Base-by-base conservation (phyloP, 1,140 invertebrate genomes). In the Achatina immaculata region DNA sequence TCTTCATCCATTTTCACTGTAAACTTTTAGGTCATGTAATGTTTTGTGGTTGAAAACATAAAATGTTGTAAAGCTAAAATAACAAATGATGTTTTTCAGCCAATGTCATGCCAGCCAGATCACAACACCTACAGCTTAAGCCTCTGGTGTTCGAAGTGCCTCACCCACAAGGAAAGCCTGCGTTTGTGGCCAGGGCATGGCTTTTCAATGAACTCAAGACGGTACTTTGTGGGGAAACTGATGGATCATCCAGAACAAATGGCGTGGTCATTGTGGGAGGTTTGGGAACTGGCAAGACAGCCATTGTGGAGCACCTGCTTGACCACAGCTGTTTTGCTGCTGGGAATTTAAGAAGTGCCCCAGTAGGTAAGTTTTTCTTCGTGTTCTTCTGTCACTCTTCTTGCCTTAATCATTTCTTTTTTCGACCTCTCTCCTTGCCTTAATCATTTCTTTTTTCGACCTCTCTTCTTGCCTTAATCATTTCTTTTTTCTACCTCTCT, bases 121-220 rank as follows among this genome's bases (percentile, higher is more conserved):
- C 92, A 0, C 90, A 91, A 16, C 95, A 96, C 88, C 91, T 97
- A 51, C 95, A 95, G 3, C 89, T 98, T 73, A 96, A 96, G 88
- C 96, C 96, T 0, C 91, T 98, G 31, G 96, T 96, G 90, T 98
- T 98, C 90, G 96, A 98, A 92, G 96, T 98, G 11, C 96, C 97
- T 14, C 94, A 95, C 84, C 95, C 97, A 85, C 89, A 90, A 62
- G 90, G 90, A 19, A 94, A 94, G 0, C 91, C 89, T 16, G 55
- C 89, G n/a, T 98, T 97, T 90, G 92, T 96, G 24, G 96, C 96
- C 16, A 92, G 97, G 78, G 95, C 96, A 55, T 98, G 96, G 96
- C 91, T 98, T 7, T 94, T 97, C 80, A 89, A 87, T 85, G 95
- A 98, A 88, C 94, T 98, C 82, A 94, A 95, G 43, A 74, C 86